phyloP scores from a whole-genome alignment of 2,797 vertebrate genomes.

The Neostethus bicornis region DNA sequence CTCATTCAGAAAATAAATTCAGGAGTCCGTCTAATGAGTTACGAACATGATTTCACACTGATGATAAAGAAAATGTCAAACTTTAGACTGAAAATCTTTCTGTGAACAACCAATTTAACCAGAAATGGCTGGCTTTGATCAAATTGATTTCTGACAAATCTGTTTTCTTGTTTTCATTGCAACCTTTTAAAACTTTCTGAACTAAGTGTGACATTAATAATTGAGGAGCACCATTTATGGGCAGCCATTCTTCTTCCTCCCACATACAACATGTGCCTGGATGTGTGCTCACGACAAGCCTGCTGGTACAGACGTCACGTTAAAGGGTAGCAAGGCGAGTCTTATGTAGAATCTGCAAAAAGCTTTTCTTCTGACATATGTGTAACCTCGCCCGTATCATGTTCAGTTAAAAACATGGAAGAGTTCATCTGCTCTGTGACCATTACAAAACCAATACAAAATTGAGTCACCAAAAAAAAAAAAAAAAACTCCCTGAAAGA shows the following conservation, averaged over 20 bases:
- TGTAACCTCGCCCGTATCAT: conserved; percentile 23
- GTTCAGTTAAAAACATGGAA: conserved; percentile 3
- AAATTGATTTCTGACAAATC: neutral
- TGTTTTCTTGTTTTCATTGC: neutral
- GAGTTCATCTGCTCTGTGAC: neutral
- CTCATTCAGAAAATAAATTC: neutral
- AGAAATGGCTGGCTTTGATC: neutral
- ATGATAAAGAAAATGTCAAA: neutral
- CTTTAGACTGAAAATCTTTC: neutral
- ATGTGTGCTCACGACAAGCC: conserved; percentile 27
- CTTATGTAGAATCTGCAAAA: conserved; percentile 47
- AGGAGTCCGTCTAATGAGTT: neutral
- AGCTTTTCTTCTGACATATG: conserved; percentile 47
- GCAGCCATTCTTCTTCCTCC: conserved; percentile 28
- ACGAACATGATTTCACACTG: neutral
- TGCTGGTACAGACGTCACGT: conserved; percentile 33
- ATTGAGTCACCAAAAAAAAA: neutral
- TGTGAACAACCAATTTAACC: too few relatives aligned
- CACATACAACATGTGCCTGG: conserved; percentile 10
- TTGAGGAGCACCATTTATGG: conserved; percentile 18
- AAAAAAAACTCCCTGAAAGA: neutral
- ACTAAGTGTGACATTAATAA: conserved; percentile 14
- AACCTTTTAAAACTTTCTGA: neutral
- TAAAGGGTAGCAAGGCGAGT: conserved; percentile 46
- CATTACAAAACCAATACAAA: neutral